phyloP scores from a whole-genome alignment of 2,113 vertebrate genomes.

The Lepidothrix coronata region DNA sequence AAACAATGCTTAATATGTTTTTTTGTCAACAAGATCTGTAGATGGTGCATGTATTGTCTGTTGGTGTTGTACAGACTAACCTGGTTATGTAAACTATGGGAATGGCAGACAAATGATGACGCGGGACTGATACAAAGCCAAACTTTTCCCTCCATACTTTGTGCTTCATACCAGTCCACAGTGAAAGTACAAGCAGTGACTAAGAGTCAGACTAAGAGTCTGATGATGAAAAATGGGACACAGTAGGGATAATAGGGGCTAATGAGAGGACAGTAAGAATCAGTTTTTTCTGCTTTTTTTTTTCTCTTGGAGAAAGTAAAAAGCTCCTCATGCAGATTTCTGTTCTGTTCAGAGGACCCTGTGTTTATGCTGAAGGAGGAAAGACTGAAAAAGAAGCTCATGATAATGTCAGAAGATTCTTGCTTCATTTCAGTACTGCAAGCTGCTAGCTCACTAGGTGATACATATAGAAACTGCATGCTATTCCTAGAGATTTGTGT shows the following conservation, averaged over 20 bases:
- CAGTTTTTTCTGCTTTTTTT: neutral
- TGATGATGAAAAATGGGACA: neutral
- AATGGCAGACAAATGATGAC: accelerated
- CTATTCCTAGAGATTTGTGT: constrained; percentile 42
- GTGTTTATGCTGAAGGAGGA: constrained; percentile 31
- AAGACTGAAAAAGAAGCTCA: constrained; percentile 36
- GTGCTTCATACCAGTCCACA: neutral
- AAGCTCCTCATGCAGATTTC: neutral
- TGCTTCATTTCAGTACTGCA: constrained; percentile 20
- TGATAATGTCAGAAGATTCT: constrained; percentile 57
- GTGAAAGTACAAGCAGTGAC: neutral
- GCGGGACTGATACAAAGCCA: neutral
- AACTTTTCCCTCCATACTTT: neutral
- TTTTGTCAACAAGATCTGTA: neutral
- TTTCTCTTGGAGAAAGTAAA: neutral
- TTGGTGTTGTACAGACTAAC: neutral
- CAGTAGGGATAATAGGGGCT: neutral
- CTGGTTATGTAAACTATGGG: neutral
- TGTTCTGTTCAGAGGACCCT: neutral
- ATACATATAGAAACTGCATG: constrained; percentile 37
- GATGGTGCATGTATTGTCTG: neutral
- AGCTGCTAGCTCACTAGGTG: constrained; percentile 18
- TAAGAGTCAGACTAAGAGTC: neutral
- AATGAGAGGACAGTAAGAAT: neutral
- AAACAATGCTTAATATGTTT: neutral